A percentile compares a stretch with the other conserved stretches of the same genome.
phyloP scores from a whole-genome alignment of 2,113 vertebrate genomes.

The Hystrix brachyura region DNA sequence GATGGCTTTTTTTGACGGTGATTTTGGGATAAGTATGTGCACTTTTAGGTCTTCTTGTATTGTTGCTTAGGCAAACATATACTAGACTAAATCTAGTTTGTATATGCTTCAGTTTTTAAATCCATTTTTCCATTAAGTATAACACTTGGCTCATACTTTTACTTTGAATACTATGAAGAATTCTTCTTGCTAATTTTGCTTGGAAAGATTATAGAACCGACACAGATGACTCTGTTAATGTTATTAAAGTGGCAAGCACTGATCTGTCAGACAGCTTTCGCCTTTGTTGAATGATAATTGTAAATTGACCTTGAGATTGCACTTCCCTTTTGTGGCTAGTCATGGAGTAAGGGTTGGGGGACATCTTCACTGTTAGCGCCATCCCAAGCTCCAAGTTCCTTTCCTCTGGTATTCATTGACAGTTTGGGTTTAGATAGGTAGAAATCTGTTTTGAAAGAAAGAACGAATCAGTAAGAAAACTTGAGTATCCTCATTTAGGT shows the following conservation, averaged over 20 bases:
- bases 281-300: neutral
- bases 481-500: neutral
- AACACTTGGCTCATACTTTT: neutral
- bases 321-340: neutral
- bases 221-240: neutral
- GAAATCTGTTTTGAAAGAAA: constrained; percentile 45
- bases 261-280: neutral
- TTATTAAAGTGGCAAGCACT: neutral
- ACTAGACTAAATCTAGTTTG: constrained; percentile 23
- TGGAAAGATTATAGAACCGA: neutral
- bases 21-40: constrained; percentile 19
- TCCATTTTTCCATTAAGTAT: neutral
- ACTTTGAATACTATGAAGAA: constrained; percentile 48
- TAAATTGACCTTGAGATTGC: neutral
- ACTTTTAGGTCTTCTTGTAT: constrained; percentile 6
- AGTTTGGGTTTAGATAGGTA: neutral
- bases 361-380: neutral
- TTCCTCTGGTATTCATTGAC: neutral
- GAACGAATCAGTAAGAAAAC: constrained; percentile 16
- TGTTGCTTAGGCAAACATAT: neutral
- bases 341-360: neutral
- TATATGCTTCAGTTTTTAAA: neutral
- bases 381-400: neutral
- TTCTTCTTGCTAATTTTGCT: neutral
- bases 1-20: neutral